Evolutionary conservation across 1,140 invertebrate genomes (phyloP).

Genomic region (Macrobrachium nipponense): DNA sequence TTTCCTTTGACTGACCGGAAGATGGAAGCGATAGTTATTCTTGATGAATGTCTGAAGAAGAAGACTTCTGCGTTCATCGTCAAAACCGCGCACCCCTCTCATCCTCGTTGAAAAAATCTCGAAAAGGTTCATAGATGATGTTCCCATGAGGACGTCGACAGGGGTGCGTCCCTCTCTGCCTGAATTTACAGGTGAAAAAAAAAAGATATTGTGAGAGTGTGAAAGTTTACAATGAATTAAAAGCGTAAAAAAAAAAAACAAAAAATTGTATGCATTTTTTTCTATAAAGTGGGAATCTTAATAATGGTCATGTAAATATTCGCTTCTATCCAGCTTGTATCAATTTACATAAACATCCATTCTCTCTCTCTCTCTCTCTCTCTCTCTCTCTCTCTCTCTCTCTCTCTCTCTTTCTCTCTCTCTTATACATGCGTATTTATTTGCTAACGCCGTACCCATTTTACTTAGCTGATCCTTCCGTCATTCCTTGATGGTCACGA

Average conservation of each 20-base stretch:
- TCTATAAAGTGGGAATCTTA: no score
- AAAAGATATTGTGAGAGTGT: no score
- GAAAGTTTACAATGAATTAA: not conserved
- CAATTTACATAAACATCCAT: no score
- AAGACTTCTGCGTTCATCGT: conserved; percentile 87
- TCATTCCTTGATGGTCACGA: conserved; percentile 75
- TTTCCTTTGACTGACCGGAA: conserved; percentile 75
- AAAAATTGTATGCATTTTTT: no score
- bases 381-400: not conserved
- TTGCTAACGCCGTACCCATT: conserved; percentile 65
- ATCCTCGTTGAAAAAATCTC: conserved; percentile 69
- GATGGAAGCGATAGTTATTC: conserved; percentile 87
- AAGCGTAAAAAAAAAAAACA: no score
- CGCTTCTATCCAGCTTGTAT: not conserved
- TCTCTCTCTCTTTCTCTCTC: not conserved
- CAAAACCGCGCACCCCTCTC: conserved; percentile 91
- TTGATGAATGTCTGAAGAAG: conserved; percentile 93
- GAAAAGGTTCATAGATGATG: conserved; percentile 72
- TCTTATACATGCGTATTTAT: no score
- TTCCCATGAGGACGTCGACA: conserved; percentile 74
- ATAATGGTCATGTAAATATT: no score
- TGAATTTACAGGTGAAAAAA: not conserved
- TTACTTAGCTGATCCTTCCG: conserved; percentile 69
- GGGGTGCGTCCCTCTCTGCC: conserved; percentile 73
- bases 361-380: not conserved